A percentile compares a stretch with the other conserved stretches of the same genome.
Conservation (phyloP, 2,888 invertebrate species). For the Leptogaster cylindrica region DNA sequence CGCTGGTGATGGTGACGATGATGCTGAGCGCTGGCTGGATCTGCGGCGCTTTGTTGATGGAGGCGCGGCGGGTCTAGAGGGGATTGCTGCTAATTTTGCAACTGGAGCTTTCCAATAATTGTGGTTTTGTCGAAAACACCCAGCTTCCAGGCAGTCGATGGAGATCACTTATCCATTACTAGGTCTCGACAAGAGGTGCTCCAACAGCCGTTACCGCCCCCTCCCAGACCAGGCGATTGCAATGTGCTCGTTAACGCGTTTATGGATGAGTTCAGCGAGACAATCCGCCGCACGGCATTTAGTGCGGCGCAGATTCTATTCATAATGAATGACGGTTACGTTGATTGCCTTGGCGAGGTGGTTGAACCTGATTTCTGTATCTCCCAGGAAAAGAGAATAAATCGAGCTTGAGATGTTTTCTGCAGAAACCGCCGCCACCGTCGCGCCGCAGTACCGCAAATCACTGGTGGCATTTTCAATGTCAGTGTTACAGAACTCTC, state of each 20-base stretch:
- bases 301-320: constrained; percentile 22
- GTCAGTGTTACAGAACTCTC: constrained; percentile 40
- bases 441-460: too few species aligned
- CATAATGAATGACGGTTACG: constrained; percentile 18
- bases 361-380: constrained; percentile 40
- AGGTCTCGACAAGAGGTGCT: too few species aligned
- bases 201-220: too few species aligned
- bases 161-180: too few species aligned
- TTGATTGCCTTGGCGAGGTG: constrained; percentile 41
- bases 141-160: too few species aligned
- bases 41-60: not conserved
- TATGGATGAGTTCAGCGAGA: constrained; percentile 22
- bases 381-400: constrained; percentile 35
- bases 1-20: too few species aligned
- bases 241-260: constrained; percentile 23
- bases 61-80: not conserved
- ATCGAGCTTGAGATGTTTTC: constrained; percentile 23
- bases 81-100: not conserved
- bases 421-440: too few species aligned
- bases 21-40: too few species aligned
- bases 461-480: constrained; percentile 32
- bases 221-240: not conserved
- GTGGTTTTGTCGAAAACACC: too few species aligned
- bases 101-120: too few species aligned
- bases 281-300: constrained; percentile 4